These are phyloP conservation scores for Spisula solida DNA, from an alignment of 2,888 invertebrate species.

Conservation along the genomic window DNA sequence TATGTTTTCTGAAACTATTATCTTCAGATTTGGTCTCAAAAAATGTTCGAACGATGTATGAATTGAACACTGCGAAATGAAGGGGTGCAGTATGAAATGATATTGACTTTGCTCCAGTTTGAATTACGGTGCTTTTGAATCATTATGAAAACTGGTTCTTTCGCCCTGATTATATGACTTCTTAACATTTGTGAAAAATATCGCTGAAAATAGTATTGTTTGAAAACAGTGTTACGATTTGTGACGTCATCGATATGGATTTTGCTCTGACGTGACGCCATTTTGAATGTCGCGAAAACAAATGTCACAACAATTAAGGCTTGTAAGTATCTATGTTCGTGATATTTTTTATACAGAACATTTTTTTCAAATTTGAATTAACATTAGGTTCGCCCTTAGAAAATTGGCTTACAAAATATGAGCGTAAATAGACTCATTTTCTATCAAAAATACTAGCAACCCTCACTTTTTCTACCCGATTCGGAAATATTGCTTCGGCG, in stretches of 20 bases:
- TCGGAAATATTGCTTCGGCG: constrained; percentile 27
- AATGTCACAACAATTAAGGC: background rate
- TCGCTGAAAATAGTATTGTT: no score
- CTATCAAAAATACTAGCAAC: constrained; percentile 28
- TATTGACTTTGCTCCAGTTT: background rate
- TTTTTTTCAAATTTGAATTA: background rate
- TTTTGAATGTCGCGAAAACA: constrained; percentile 42
- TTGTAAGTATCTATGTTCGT: background rate
- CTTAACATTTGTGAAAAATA: no score
- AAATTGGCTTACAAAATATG: background rate
- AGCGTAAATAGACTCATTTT: background rate
- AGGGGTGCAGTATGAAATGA: constrained; percentile 19
- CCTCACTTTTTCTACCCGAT: constrained; percentile 13
- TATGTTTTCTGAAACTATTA: no score
- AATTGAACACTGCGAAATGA: background rate
- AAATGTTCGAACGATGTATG: no score
- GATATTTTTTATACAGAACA: background rate
- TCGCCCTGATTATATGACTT: no score
- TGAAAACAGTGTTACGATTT: no score
- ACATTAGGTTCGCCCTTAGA: background rate
- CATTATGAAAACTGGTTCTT: no score
- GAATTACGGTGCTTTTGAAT: background rate
- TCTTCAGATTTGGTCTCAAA: no score
- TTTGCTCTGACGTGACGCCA: constrained; percentile 40
- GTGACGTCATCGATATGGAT: constrained; percentile 43